Evolutionary conservation across 2,113 vertebrate species (phyloP), one percentile per base, ranked within the genome.

Genomic region (Morone chrysops): DNA sequence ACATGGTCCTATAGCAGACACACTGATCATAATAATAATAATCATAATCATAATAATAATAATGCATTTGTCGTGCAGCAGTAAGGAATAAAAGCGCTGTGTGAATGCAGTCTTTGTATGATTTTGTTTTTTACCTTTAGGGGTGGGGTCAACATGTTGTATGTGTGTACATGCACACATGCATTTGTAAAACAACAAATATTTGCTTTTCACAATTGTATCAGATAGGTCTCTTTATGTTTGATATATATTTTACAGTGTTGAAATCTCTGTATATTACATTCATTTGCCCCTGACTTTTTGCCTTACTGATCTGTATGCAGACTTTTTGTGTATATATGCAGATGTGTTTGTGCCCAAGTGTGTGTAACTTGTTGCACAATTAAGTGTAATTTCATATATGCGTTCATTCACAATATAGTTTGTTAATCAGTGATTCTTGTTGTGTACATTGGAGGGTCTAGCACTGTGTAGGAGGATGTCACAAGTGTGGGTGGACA

Each of bases 311-410:
- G n/a, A 54, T 1, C 4, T 63, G 36, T 59, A 13, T 54, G 20
- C 31, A 31, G 31, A 3, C 3, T 31, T 31, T 31, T 31, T 75
- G 25, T 66, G 31, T 20, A 13, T 16, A 4, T 43, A 17, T 38
- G 6, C 4, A 17, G n/a, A 17, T 8, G 17, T 25, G 11, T 67
- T 41, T 54, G 5, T 40, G 18, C 22, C 41, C 18, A 48, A 53
- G 41, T 63, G 65, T 73, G 68, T 78, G 20, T 38, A 47, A 83
- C 65, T 75, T 87, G 45, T 62, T 73, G 70, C 18, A 14, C 57
- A 62, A 69, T 67, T 70, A 51, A 54, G 62, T 54, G 10, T 53
- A 43, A 63, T 66, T 81, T 56, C 16, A 66, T 43, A 38, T 6
- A 50, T 70, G 12, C 47, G 25, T 74, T 53, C 20, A 70, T 59